These are phyloP conservation scores for Chamaea fasciata DNA, from an alignment of 2,113 vertebrate genomes.

Conservation along the genomic window DNA sequence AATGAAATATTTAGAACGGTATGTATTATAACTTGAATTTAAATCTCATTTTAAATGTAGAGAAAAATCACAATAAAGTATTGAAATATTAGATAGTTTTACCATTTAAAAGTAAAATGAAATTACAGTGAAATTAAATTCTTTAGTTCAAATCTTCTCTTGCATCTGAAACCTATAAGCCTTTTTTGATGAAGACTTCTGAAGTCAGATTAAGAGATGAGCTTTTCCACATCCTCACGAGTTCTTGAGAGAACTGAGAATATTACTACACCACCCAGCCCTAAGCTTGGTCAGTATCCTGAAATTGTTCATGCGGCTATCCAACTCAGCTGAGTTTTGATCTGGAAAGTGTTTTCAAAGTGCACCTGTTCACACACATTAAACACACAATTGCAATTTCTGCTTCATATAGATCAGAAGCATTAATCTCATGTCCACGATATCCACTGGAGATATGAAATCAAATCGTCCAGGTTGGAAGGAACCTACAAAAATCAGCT, in stretches of 20 bases:
- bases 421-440: background rate
- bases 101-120: background rate
- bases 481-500: background rate
- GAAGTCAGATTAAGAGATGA: background rate
- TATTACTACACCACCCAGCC: background rate
- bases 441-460: background rate
- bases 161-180: background rate
- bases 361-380: background rate
- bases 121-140: background rate
- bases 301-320: background rate
- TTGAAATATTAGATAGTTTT: background rate
- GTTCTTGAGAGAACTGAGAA: background rate
- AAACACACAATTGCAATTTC: background rate
- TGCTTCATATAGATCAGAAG: background rate
- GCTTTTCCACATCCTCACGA: background rate
- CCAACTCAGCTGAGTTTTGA: background rate
- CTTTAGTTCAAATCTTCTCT: background rate
- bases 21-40: background rate
- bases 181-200: background rate
- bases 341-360: background rate
- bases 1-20: background rate
- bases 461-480: background rate
- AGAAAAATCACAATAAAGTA: background rate
- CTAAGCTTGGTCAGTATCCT: background rate
- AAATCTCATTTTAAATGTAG: background rate